Percentiles rank a stretch among this genome's conserved stretches.
Evolutionary conservation across 1,140 invertebrate species (phyloP).

Genomic region (Leptopilina clavipes): DNA sequence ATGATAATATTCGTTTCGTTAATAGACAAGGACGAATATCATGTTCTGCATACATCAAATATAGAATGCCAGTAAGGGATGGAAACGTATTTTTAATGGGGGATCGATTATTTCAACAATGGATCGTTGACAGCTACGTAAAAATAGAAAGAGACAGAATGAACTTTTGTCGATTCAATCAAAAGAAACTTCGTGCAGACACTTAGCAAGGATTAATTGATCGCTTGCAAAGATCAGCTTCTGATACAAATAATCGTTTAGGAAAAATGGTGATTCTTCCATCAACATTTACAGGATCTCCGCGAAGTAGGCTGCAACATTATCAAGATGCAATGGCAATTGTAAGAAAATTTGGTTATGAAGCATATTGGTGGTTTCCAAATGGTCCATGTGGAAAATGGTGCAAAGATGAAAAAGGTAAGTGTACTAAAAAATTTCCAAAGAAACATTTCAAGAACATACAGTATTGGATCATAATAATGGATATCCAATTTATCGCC

Average conservation of each 20-base stretch:
- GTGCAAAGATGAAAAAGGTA: constrained; percentile 45
- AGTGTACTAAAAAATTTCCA: constrained; percentile 32
- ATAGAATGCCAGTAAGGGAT: too few species aligned
- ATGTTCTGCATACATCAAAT: too few species aligned
- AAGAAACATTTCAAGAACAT: too few species aligned
- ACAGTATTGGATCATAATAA: too few species aligned
- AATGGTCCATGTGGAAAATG: constrained; percentile 60
- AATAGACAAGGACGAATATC: too few species aligned
- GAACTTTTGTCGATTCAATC: not conserved
- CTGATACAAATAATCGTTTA: constrained; percentile 25
- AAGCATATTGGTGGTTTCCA: constrained; percentile 58
- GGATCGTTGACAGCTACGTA: constrained; percentile 9
- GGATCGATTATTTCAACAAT: not conserved
- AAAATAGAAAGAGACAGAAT: constrained; percentile 34
- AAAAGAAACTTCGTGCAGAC: constrained; percentile 38
- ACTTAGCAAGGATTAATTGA: constrained; percentile 35
- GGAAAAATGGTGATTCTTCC: constrained; percentile 59
- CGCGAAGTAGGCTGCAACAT: constrained; percentile 67
- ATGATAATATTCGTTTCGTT: too few species aligned
- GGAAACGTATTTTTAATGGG: not conserved
- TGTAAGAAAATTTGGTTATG: constrained; percentile 65
- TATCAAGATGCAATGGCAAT: constrained; percentile 72
- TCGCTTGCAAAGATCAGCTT: not conserved
- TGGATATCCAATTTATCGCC: too few species aligned
- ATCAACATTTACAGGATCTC: constrained; percentile 65